Base-by-base conservation (phyloP, 35 echinoderm and acorn worm genomes). In the Patiria miniata region DNA sequence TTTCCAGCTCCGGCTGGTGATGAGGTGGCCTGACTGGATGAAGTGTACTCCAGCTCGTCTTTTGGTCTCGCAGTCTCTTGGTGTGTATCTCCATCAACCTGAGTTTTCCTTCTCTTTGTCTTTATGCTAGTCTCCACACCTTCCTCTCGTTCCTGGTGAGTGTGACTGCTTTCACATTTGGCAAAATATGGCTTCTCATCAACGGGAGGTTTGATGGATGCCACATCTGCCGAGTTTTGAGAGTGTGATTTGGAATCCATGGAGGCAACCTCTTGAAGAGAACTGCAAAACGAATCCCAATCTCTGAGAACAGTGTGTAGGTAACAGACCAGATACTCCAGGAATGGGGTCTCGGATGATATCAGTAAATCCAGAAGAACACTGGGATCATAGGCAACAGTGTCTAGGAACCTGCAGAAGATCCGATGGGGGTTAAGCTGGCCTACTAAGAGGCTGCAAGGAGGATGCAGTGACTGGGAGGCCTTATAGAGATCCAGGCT, bases 321-420 rank as follows among this genome's bases (percentile, higher is more conserved):
- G 47, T 88, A 93, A 15, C 37, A 39, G 52, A 93, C 86, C 39
- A 88, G 79, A 28, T 88, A 93, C 51, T 79, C 61, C 19, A 93
- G 32, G 39, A 93, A 93, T 2, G 34, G 78, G 18, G 91, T 93
- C 59, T 93, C 91, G 1, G 57, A 58, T 61, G 91, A 93, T 32
- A 93, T 93, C 17, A 93, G 77, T 79, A 93, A 53, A 84, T 93
- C 91, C 23, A 93, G 68, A 30, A 93, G 19, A 22, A 93, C 78
- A 29, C 79, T 88, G 58, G 86, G 86, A 42, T 93, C 91, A 68
- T 55, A 88, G 15, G 91, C 52, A 36, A 93, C 77, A 19, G 44
- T 60, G 33, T 84, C 84, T 36, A 93, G 83, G 39, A 93, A 85
- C 10, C 51, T 55, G 8, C 55, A 1, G 40, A 93, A 93, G 51